These are phyloP conservation scores for Brachionus rubens DNA, from an alignment of 1,140 invertebrate genomes.

Conservation along the genomic window DNA sequence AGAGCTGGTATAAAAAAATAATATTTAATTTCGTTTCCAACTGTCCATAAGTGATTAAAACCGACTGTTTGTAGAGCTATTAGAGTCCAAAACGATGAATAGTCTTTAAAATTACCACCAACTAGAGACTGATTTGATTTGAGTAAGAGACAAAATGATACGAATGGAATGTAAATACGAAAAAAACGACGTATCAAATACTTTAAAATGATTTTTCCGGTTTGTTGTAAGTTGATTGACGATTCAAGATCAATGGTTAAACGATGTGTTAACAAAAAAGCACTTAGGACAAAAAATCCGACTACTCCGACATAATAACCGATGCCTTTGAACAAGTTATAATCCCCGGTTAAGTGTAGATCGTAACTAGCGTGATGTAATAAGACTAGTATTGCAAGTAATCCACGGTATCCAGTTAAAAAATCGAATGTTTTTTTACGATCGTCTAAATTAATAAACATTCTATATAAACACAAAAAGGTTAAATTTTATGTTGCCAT, in stretches of 20 bases:
- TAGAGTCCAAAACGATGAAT: neutral
- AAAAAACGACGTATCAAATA: neutral
- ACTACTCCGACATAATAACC: conserved; percentile 20
- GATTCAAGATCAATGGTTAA: neutral
- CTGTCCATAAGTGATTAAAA: neutral
- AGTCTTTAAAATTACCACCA: conserved; percentile 7
- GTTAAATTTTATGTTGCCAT: no score
- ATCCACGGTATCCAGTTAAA: neutral
- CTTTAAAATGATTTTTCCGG: neutral
- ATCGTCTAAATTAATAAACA: no score
- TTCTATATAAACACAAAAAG: no score
- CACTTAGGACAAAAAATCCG: conserved; percentile 10
- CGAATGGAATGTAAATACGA: neutral
- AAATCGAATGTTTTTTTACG: neutral
- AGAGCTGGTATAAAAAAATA: conserved; percentile 24
- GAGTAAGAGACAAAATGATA: neutral
- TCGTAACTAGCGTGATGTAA: conserved; percentile 10
- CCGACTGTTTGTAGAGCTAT: neutral
- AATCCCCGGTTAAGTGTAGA: neutral
- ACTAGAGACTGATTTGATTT: conserved; percentile 3
- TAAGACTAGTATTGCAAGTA: neutral
- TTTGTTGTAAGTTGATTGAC: neutral
- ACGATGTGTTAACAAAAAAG: conserved; percentile 17
- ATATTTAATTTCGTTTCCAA: neutral
- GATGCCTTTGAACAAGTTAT: conserved; percentile 10